Evolutionary conservation across 2,888 invertebrate species (phyloP).

Genomic region (Cephus pygmeus): DNA sequence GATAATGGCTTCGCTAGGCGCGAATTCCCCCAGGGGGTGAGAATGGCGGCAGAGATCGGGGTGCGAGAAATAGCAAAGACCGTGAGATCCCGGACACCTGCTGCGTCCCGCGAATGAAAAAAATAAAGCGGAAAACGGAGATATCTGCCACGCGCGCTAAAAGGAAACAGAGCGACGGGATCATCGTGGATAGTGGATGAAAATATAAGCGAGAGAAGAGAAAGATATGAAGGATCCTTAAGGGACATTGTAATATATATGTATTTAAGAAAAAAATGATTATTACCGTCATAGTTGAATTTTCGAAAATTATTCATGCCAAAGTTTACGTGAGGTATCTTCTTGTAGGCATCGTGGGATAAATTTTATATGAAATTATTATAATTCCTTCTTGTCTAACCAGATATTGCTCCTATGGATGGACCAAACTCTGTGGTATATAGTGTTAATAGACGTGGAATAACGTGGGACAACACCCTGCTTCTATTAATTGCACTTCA

Average conservation of each 20-base stretch:
- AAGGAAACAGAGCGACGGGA: slow-evolving; percentile 1
- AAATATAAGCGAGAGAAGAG: no score
- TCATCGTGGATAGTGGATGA: background rate
- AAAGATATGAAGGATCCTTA: no score
- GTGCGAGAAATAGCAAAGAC: slow-evolving; percentile 47
- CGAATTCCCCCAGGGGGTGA: slow-evolving; percentile 32
- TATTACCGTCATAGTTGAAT: no score
- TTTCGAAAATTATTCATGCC: no score
- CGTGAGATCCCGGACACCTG: slow-evolving; percentile 57
- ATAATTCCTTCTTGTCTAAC: slow-evolving; percentile 63
- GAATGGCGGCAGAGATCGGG: slow-evolving; percentile 20
- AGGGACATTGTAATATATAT: no score
- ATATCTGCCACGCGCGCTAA: slow-evolving; percentile 12
- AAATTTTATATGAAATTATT: slow-evolving; percentile 51
- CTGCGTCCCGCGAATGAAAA: slow-evolving; percentile 19
- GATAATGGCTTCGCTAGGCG: slow-evolving; percentile 62
- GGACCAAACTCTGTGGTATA: slow-evolving; percentile 53
- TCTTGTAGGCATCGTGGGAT: no score
- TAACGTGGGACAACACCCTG: slow-evolving; percentile 36
- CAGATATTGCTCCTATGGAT: slow-evolving; percentile 55
- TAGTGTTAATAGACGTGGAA: slow-evolving; percentile 64
- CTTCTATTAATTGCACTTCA: slow-evolving; percentile 66
- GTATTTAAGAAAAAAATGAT: no score
- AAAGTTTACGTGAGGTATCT: no score
- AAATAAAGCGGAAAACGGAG: slow-evolving; percentile 29